These are phyloP conservation scores for Pungitius pungitius DNA, from an alignment of 2,113 vertebrate genomes.

Conservation along the genomic window DNA sequence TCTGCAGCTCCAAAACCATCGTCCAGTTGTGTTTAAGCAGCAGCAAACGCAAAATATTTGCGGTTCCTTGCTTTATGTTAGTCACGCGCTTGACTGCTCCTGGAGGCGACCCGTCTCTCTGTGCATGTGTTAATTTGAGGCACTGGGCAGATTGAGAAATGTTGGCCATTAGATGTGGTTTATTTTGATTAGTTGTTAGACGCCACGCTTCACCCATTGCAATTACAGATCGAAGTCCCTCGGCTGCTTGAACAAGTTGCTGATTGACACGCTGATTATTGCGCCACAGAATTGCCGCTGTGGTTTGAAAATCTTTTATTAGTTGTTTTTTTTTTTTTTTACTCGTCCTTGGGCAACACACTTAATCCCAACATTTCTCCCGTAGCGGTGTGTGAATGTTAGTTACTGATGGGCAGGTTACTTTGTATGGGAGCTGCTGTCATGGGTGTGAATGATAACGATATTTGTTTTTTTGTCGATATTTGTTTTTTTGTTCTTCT, in stretches of 20 bases:
- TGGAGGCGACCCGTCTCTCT: not conserved
- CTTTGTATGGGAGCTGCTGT: too few species aligned
- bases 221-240: constrained; percentile 46
- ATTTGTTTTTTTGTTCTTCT: too few species aligned
- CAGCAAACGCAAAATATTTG: not conserved
- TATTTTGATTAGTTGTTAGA: constrained; percentile 47
- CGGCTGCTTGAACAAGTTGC: constrained; percentile 2
- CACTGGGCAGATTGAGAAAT: not conserved
- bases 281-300: not conserved
- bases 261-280: constrained; percentile 2
- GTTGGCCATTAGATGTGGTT: constrained; percentile 34
- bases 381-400: too few species aligned
- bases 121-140: constrained; percentile 15
- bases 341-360: not conserved
- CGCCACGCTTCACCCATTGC: constrained; percentile 27
- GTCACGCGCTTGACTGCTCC: constrained; percentile 2
- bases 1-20: not conserved
- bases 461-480: too few species aligned
- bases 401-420: too few species aligned
- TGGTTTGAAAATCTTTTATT: constrained; percentile 1
- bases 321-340: constrained; percentile 6
- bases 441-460: too few species aligned
- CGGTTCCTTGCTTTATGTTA: not conserved
- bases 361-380: too few species aligned
- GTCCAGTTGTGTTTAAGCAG: not conserved